A percentile compares a stretch with the other conserved stretches of the same genome.
Evolutionary conservation across 2,797 vertebrate genomes (phyloP).

Genomic region (Rousettus madagascariensis): DNA sequence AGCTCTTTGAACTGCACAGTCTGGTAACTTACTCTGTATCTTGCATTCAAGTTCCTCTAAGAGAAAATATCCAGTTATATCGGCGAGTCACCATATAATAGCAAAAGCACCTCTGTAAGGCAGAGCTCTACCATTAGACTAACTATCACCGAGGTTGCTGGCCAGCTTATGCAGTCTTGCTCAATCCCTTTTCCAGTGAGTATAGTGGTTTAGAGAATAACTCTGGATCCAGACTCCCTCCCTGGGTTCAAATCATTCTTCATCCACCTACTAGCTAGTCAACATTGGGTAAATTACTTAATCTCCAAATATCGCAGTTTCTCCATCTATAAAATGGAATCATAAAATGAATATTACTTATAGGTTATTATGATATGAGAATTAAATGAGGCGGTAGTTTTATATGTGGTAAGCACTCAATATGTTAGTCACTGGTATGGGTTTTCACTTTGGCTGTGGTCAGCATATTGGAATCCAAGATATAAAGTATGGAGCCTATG

Average conservation of each 20-base stretch:
- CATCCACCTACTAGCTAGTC: not conserved
- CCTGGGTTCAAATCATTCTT: not conserved
- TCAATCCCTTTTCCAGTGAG: not conserved
- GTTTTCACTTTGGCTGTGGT: not conserved
- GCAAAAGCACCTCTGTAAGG: not conserved
- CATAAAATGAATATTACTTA: not conserved
- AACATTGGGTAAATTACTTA: not conserved
- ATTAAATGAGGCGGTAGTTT: not conserved
- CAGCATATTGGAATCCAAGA: not conserved
- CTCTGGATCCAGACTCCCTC: not conserved
- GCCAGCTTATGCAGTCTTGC: not conserved
- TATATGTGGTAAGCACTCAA: not conserved
- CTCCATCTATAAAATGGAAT: not conserved
- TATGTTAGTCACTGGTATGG: not conserved
- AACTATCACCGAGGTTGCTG: not conserved
- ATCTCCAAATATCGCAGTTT: constrained; percentile 9
- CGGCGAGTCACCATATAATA: not conserved
- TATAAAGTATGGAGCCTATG: not conserved
- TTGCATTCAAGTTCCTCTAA: not conserved
- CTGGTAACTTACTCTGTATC: not conserved
- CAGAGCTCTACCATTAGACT: not conserved
- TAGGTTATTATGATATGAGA: not conserved
- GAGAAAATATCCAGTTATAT: not conserved
- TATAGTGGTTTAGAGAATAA: not conserved
- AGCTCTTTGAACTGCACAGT: not conserved